Base-by-base conservation (phyloP, 2,797 vertebrate genomes). In the Myotis planiceps region DNA sequence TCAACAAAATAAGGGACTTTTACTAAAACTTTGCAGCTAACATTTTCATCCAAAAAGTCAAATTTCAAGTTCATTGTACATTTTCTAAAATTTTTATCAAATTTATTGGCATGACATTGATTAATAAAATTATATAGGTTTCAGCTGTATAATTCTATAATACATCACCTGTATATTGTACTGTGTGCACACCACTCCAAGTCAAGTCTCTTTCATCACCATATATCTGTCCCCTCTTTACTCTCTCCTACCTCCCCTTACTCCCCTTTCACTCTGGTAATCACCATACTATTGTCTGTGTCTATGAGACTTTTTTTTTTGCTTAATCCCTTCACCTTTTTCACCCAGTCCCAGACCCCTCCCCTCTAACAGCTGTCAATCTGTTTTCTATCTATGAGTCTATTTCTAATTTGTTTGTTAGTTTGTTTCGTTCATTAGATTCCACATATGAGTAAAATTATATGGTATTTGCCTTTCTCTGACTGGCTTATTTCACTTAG, bases 1-100 rank as follows among this genome's bases (percentile, higher is more conserved):
- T 42, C 29, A 87, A 27, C 25, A 84, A 85, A 75, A 51, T 14
- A 47, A 92, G 25, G 32, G 21, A 55, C n/a, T 82, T 83, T 71
- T 85, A 92, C 42, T 72, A 68, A 63, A 27, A 32, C 16, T 5
- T 68, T 25, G 21, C 13, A 51, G 6, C 32, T 63, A 45, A 45
- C 58, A 66, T 95, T 79, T 34, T 93, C 34, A 66, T 47, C 34
- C 42, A 23, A 53, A 90, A 80, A 80, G 16, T 90, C 58, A 82
- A 9, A 93, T 86, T 93, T 95, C n/a, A 88, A 85, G 29, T 81
- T 96, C 49, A 51, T 51, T 63, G 7, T 32, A 34, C n/a, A 2
- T 51, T 27, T 58, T 58, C 55, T 58, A 27, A 58, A 27, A 51
- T 23, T 51, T 49, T 75, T 21, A 75, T 49, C 49, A 19, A 51